Conservation (phyloP, 2,888 invertebrate species). For the Eudemis profundana region DNA sequence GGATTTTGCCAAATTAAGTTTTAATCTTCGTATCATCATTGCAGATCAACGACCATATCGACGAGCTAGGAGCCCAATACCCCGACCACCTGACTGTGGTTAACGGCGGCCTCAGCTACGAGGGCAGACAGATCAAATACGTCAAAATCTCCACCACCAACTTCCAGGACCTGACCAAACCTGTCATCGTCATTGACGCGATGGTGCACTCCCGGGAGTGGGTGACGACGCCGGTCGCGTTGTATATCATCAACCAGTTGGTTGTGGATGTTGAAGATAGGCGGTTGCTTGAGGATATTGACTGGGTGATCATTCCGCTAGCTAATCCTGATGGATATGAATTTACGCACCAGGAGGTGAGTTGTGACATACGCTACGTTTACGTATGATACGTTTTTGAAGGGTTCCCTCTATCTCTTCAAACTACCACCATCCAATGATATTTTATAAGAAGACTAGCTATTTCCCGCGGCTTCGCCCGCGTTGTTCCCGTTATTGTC, state of each 20-base stretch:
- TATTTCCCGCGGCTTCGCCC: too few relatives aligned
- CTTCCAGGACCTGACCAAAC: slow-evolving; percentile 75
- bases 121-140: slow-evolving; percentile 86
- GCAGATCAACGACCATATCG: slow-evolving; percentile 83
- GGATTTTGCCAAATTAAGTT: too few relatives aligned
- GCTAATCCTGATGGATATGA: slow-evolving; percentile 91
- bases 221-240: slow-evolving; percentile 88
- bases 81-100: slow-evolving; percentile 81
- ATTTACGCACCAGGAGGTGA: slow-evolving; percentile 83
- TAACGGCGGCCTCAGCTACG: slow-evolving; percentile 84
- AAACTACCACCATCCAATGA: too few relatives aligned
- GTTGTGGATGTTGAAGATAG: slow-evolving; percentile 82
- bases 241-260: slow-evolving; percentile 88
- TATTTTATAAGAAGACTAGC: too few relatives aligned
- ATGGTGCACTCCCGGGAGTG: slow-evolving; percentile 90
- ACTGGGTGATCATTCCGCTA: slow-evolving; percentile 88
- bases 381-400: too few relatives aligned
- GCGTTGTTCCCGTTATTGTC: too few relatives aligned
- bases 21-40: too few relatives aligned
- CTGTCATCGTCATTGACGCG: slow-evolving; percentile 86
- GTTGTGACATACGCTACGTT: too few relatives aligned
- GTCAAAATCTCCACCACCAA: slow-evolving; percentile 85
- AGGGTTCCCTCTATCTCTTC: too few relatives aligned
- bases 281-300: slow-evolving; percentile 82
- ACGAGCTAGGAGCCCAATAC: slow-evolving; percentile 69